phyloP scores from a whole-genome alignment of 2,888 invertebrate genomes.

The Dryocosmus kuriphilus region DNA sequence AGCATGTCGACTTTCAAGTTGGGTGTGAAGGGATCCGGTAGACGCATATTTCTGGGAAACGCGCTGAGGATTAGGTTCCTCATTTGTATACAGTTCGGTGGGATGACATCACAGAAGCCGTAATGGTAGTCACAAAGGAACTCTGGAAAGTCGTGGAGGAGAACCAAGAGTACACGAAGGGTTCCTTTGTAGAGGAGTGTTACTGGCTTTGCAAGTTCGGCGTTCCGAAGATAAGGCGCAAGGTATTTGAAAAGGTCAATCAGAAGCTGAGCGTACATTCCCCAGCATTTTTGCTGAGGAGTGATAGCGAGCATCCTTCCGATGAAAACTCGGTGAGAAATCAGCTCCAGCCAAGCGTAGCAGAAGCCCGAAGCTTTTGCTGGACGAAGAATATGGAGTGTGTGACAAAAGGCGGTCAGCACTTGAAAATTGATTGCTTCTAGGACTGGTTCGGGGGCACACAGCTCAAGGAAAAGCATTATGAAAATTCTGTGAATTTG shows the following conservation, averaged over 20 bases:
- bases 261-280: conserved; percentile 96
- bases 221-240: conserved; percentile 97
- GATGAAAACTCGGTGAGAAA: conserved; percentile 97
- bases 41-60: conserved; percentile 97
- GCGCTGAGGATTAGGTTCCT: conserved; percentile 98
- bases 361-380: conserved; percentile 97
- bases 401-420: conserved; percentile 97
- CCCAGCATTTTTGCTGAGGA: conserved; percentile 97
- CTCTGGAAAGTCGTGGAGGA: conserved; percentile 99
- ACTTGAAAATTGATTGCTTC: conserved; percentile 97
- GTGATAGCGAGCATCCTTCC: conserved; percentile 94
- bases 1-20: conserved; percentile 96
- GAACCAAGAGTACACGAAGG: conserved; percentile 93
- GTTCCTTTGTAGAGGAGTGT: conserved; percentile 97
- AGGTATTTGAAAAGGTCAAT: conserved; percentile 98
- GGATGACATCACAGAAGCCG: conserved; percentile 99
- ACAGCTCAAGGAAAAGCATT: conserved; percentile 97
- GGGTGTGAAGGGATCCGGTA: conserved; percentile 99
- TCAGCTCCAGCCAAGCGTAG: conserved; percentile 98
- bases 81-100: conserved; percentile 99
- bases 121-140: conserved; percentile 99
- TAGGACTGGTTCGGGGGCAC: conserved; percentile 93
- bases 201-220: conserved; percentile 96
- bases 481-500: conserved; percentile 84
- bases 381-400: conserved; percentile 95